Evolutionary conservation across 2,113 vertebrate genomes (phyloP), one percentile per base, ranked within the genome.

Genomic region (Brachirus orientalis): DNA sequence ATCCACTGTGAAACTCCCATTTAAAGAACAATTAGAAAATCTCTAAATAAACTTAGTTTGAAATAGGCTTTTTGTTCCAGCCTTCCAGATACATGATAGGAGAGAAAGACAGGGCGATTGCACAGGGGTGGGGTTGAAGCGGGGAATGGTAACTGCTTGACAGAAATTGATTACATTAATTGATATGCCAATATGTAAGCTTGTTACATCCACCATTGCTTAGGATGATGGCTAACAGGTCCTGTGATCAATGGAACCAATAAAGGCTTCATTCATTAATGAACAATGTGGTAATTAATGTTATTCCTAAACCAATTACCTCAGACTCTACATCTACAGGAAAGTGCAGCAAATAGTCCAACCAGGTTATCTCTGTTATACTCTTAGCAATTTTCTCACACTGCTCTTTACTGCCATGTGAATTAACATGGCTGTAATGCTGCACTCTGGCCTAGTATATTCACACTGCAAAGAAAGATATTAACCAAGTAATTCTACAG

Each of bases 181-280:
- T 98, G 98, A 95, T 98, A 97, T 98, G 98, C 97, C 97, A 96
- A 99, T 99, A 98, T 96, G 95, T 95, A 95, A 96, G 95, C 96
- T 98, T 97, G 96, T 98, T 98, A 97, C 93, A 96, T 96, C 97
- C 94, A 91, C 95, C 95, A 97, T 98, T 97, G 96, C 96, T 96
- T 95, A 95, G 95, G 93, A 95, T 94, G 94, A 96, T 92, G 90
- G 93, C 96, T 97, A 98, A 97, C 96, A 96, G 97, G 95, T 96
- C 94, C 84, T 76, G 94, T 98, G 96, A 99, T 99, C 97, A 98
- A 98, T 99, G 96, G 93, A 93, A 95, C 96, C 96, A 97, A 97
- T 98, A 97, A 98, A 97, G 95, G 95, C 96, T 96, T 97, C 94
- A 94, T 95, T 95, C 95, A 97, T 98, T 99, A 99, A 99, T 98